Evolutionary conservation across 2,888 invertebrate genomes (phyloP), one percentile per base, ranked within the genome.

Genomic region (Noctuana brunneofusca): DNA sequence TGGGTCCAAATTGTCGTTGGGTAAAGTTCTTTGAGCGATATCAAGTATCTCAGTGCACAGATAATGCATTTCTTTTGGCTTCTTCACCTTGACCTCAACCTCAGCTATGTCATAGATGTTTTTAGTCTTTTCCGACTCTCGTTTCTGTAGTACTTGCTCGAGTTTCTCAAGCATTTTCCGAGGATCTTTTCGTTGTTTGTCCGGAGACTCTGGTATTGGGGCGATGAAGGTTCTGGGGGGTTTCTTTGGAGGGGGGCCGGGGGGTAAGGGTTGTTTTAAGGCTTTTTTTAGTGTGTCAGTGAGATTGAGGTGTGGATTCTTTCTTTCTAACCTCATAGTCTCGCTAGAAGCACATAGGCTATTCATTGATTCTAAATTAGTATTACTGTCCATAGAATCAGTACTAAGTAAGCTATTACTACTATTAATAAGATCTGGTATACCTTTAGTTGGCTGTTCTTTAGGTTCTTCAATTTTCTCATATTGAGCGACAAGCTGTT

Each of bases 181-280:
- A 0, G 94, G 91, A 70, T 94, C 93, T 65, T 84, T 87, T 41
- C 82, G 84, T 18, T 80, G 79, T 69, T 80, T 81, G 50, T 83
- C 81, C 9, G 71, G 70, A 14, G 66, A 64, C 66, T 72, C 71
- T 3, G 62, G 53, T 46, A 64, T 63, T 1, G 84, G 71, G 0
- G 78, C 69, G 38, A 86, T 85, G 71, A 95, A 94, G 0, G 93
- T 93, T 66, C 96, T 82, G 0, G 96, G 96, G 1, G 96, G 96
- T 76, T 96, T 96, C 72, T 94, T 94, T 0, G 96, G 96, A 0
- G 96, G 95, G 4, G 95, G 95, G 0, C 95, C 95, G 3, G 82
- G 66, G 0, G 96, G 96, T 53, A 96, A 74, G 0, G 95, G 95
- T 68, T 94, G 93, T 74, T 93, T 94, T 49, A 95, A 81, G 16